A percentile compares a stretch with the other conserved stretches of the same genome.
These are phyloP conservation scores for Drosophila parabipectinata DNA, from an alignment of 1,140 invertebrate species.

Conservation along the genomic window DNA sequence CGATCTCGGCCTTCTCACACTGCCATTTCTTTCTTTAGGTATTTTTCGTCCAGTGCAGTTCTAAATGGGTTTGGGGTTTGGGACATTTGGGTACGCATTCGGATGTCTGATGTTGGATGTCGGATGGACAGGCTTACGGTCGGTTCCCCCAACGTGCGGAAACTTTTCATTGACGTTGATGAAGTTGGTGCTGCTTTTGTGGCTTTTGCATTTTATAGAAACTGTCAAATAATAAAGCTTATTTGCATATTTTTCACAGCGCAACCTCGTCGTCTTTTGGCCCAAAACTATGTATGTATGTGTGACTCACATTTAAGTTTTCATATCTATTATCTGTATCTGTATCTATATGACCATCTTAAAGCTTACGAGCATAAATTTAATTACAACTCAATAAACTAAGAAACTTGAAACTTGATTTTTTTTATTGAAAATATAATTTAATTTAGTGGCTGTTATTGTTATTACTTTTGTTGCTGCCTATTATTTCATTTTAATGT, in stretches of 20 bases:
- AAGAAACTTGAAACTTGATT: neutral
- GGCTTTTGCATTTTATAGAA: conserved; percentile 67
- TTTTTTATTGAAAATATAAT: conserved; percentile 16
- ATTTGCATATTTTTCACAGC: conserved; percentile 58
- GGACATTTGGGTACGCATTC: conserved; percentile 13
- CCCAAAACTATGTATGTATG: conserved; percentile 24
- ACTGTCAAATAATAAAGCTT: conserved; percentile 65
- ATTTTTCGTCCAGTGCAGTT: conserved; percentile 1
- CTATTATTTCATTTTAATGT: conserved; percentile 38
- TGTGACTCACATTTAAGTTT: conserved; percentile 14
- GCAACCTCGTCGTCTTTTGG: conserved; percentile 2
- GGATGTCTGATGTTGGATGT: conserved; percentile 21
- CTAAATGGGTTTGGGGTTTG: neutral
- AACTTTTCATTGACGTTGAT: conserved; percentile 64
- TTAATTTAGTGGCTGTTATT: neutral
- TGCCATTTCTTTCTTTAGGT: no score
- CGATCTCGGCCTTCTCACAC: conserved; percentile 12
- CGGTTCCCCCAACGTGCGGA: conserved; percentile 13
- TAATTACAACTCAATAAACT: conserved; percentile 12
- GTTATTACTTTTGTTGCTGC: conserved; percentile 3
- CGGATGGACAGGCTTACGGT: conserved; percentile 27
- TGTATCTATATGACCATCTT: conserved; percentile 19
- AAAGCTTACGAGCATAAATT: neutral
- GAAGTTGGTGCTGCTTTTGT: conserved; percentile 58
- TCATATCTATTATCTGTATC: neutral